These are phyloP conservation scores for Ia io DNA, from an alignment of 2,113 vertebrate species.

Conservation along the genomic window DNA sequence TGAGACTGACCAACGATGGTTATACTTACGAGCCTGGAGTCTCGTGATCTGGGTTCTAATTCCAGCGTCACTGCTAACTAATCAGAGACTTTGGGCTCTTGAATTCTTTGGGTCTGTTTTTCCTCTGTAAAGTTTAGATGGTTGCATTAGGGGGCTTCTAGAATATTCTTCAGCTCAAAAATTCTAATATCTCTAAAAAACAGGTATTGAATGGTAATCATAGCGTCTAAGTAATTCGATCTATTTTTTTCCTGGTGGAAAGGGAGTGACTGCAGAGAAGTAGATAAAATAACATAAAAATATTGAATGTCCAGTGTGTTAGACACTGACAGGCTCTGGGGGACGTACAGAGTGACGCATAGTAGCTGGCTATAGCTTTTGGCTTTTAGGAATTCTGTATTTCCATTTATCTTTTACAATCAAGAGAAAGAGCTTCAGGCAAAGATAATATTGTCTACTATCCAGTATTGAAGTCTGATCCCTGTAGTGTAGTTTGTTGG, in stretches of 20 bases:
- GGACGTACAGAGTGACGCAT: neutral
- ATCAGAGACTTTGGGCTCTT: neutral
- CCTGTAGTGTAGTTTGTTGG: neutral
- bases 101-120: neutral
- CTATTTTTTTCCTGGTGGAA: neutral
- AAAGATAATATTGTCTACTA: neutral
- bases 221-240: neutral
- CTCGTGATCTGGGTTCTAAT: neutral
- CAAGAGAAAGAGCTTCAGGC: neutral
- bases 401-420: conserved; percentile 33
- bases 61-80: neutral
- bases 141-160: neutral
- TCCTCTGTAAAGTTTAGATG: neutral
- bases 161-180: neutral
- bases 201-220: neutral
- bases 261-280: neutral
- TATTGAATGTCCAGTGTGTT: neutral
- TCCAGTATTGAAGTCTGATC: neutral
- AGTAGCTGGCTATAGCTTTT: neutral
- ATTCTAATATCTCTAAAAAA: neutral
- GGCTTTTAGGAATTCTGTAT: neutral
- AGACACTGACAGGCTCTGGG: neutral
- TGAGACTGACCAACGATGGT: neutral
- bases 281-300: neutral
- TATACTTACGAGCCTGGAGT: neutral